phyloP scores from a whole-genome alignment of 2,113 vertebrate species.

The Pycnonotus jocosus region DNA sequence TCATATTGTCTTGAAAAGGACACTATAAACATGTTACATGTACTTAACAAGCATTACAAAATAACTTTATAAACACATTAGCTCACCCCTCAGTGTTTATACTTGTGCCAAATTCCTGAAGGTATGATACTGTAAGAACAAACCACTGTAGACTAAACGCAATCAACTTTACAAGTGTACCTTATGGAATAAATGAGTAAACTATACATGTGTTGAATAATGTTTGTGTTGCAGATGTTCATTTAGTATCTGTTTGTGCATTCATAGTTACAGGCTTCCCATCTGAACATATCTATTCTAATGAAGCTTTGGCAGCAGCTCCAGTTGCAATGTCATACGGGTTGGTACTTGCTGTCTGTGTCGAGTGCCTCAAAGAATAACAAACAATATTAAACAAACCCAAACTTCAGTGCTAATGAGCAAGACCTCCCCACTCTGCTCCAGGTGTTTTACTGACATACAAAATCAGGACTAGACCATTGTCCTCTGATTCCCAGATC shows the following conservation, averaged over 20 bases:
- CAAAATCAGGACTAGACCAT: not conserved
- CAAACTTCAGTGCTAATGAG: not conserved
- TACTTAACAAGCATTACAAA: not conserved
- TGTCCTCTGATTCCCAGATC: not conserved
- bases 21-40: not conserved
- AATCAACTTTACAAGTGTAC: not conserved
- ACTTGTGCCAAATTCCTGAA: conserved; percentile 46
- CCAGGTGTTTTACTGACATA: not conserved
- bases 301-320: conserved; percentile 42
- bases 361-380: not conserved
- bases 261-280: conserved; percentile 6
- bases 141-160: conserved; percentile 23
- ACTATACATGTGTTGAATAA: not conserved
- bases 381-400: not conserved
- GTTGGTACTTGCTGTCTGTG: not conserved
- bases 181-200: conserved; percentile 19
- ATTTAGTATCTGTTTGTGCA: conserved; percentile 24
- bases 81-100: conserved; percentile 20
- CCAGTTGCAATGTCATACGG: not conserved
- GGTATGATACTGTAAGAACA: conserved; percentile 25
- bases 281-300: not conserved
- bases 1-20: not conserved
- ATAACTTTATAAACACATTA: conserved; percentile 31
- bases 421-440: not conserved
- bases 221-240: conserved; percentile 45